Evolutionary conservation across 2,888 invertebrate species (phyloP), one percentile per base, ranked within the genome.

Genomic region (Troilus luridus): DNA sequence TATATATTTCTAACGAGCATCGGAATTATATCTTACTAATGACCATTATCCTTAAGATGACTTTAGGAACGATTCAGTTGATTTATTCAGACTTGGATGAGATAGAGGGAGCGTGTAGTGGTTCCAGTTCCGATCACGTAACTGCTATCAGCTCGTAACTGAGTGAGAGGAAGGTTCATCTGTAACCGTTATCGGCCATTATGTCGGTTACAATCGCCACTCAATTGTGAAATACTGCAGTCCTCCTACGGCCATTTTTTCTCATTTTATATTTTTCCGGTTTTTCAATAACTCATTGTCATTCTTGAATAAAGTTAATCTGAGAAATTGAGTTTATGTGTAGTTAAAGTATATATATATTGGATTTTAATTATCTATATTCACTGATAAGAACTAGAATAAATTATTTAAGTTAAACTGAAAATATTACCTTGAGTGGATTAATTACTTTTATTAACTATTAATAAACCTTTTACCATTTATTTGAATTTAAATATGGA

Each of bases 161-260:
- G 41, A 67, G 24, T 77, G 14, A 9, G 17, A 8, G 27, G n/a
- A 77, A 41, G 27, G 27, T 27, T 27, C 17, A 14, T 9, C 14
- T 27, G 41, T 0, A 77, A 77, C 27, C 41, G 72, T 77, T 77
- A 77, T 77, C 72, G 72, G 72, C 41, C 72, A 17, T 77, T 77
- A 77, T 77, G 72, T 27, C 72, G 12, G 72, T 77, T 77, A 77
- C 72, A 77, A 77, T 77, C 72, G 72, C 27, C 72, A 77, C 72
- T 77, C 17, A 17, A 77, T 77, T 77, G 72, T 77, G 72, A 77
- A 41, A 41, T 77, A 41, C 72, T 77, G 72, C 72, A 77, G 27
- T 8, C 72, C 0, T 41, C 41, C 72, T 77, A 8, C 41, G 41
- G 6, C 72, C 10, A 77, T 41, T 77, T 14, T 41, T 3, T 17